phyloP scores from a whole-genome alignment of 1,140 invertebrate genomes.

The Pseudomyrmex gracilis region DNA sequence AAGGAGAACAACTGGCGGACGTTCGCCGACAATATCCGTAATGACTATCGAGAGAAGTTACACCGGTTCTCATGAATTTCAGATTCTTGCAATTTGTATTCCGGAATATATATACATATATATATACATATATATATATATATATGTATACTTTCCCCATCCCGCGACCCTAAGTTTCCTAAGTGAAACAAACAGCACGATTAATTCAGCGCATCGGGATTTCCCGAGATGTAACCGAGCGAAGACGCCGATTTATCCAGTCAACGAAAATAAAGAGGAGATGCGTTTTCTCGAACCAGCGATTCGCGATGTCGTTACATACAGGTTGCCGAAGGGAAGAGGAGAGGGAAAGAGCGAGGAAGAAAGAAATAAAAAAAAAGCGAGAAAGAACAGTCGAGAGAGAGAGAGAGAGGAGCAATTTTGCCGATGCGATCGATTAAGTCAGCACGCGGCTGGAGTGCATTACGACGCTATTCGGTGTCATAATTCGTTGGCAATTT shows the following conservation, averaged over 20 bases:
- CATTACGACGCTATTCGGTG: slow-evolving; percentile 43
- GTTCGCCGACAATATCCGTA: slow-evolving; percentile 31
- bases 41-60: slow-evolving; percentile 43
- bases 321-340: too few relatives aligned
- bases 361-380: not conserved
- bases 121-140: not conserved
- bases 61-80: slow-evolving; percentile 34
- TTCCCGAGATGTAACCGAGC: slow-evolving; percentile 49
- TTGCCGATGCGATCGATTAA: slow-evolving; percentile 59
- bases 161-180: not conserved
- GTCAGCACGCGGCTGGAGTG: slow-evolving; percentile 54
- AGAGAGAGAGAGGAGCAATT: slow-evolving; percentile 17
- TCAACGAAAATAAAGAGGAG: slow-evolving; percentile 45
- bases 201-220: slow-evolving; percentile 51
- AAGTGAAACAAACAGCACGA: slow-evolving; percentile 58
- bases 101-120: slow-evolving; percentile 29
- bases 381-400: not conserved
- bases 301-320: slow-evolving; percentile 40
- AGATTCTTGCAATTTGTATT: slow-evolving; percentile 42
- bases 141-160: not conserved
- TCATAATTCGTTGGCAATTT: slow-evolving; percentile 62
- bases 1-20: not conserved
- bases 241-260: slow-evolving; percentile 56
- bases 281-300: slow-evolving; percentile 57
- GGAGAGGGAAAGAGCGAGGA: not conserved